Base-by-base conservation (phyloP, 2,797 vertebrate species). In the Epinephelus coioides region DNA sequence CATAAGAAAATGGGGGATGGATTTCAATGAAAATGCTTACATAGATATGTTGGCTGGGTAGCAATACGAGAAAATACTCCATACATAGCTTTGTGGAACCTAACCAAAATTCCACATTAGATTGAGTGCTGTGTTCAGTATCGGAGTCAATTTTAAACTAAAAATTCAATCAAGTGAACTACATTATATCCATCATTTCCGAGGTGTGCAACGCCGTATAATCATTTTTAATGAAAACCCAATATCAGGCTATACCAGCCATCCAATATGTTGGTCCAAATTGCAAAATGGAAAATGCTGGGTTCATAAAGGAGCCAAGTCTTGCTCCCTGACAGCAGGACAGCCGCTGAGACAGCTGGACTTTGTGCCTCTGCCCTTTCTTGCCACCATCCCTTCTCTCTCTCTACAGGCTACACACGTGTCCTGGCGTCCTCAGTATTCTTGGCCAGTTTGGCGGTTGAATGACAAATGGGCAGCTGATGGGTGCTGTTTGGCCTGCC, bases 401-500 rank as follows among this genome's bases (percentile, higher is more conserved):
- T 63, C 47, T 75, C 84, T 57, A 23, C 81, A 78, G 81, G 73
- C 72, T 19, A 19, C 72, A 84, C 74, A 80, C 50, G 56, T 85
- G 55, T 70, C 64, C 68, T n/a, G 40, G 55, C 18, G 17, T 60
- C 55, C 46, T 86, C 54, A 63, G 49, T 79, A 68, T 84, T 86
- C 67, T 18, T 43, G 71, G 49, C 70, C 59, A 12, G 59, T 73
- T 77, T 85, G 67, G 46, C 70, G 56, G 19, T 50, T 64, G 66
- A 86, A 82, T 84, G 81, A 91, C 74, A 86, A 89, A 90, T 87
- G 69, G 69, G 30, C 64, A 53, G 57, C 77, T 86, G 83, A 82
- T 86, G 65, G 69, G 66, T 76, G 79, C 69, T 71, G 65, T 85
- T 87, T 62, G 72, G 71, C 73, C 49, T 18, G 40, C 68, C 79